These are phyloP conservation scores for Acrocephalus arundinaceus DNA, from an alignment of 2,113 vertebrate species.

Conservation along the genomic window DNA sequence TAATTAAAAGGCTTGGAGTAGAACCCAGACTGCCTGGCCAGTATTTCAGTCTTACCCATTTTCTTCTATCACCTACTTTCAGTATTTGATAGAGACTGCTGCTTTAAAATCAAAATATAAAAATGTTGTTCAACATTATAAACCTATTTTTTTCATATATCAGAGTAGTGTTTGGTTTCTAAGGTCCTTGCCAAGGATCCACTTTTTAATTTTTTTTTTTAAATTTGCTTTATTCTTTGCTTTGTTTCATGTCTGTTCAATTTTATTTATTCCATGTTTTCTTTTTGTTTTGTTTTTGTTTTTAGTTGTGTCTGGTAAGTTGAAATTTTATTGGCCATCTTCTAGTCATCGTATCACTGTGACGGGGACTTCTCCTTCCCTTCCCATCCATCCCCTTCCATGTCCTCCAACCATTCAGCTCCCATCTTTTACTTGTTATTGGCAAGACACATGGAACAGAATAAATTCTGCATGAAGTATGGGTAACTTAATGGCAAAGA, in stretches of 20 bases:
- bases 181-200: constrained; percentile 33
- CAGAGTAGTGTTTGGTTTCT: constrained; percentile 35
- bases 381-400: constrained; percentile 89
- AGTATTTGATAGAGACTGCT: background rate
- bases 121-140: background rate
- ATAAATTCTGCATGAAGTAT: constrained; percentile 81
- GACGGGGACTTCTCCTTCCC: constrained; percentile 89
- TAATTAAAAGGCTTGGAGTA: background rate
- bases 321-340: constrained; percentile 97
- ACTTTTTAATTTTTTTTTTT: constrained; percentile 1
- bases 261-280: constrained; percentile 88
- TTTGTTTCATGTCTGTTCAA: constrained; percentile 63
- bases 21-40: background rate
- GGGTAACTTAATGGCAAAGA: constrained; percentile 88
- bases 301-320: constrained; percentile 99
- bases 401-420: constrained; percentile 91
- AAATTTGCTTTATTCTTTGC: constrained; percentile 67
- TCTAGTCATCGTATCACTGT: constrained; percentile 90
- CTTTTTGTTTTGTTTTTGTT: constrained; percentile 83
- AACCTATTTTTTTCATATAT: background rate
- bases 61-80: background rate
- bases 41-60: background rate
- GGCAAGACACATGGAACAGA: constrained; percentile 87
- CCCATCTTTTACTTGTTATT: constrained; percentile 89
- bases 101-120: background rate